Evolutionary conservation across 2,113 vertebrate genomes (phyloP).

Genomic region (Labeo rohita): DNA sequence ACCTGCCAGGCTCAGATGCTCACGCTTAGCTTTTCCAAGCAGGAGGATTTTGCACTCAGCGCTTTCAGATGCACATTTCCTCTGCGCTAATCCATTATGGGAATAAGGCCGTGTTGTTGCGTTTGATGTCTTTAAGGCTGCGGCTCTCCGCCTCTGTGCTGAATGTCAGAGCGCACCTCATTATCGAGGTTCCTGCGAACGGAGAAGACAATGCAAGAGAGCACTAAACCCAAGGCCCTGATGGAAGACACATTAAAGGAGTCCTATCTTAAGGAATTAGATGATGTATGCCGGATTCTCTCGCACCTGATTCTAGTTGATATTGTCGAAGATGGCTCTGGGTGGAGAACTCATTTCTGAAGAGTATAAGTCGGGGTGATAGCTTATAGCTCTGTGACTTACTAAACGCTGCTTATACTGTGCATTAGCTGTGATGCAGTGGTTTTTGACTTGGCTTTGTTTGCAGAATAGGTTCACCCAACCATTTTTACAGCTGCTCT

Average conservation of each 20-base stretch:
- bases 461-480: not conserved
- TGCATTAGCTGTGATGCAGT: not conserved
- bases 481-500: not conserved
- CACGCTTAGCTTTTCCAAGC: not conserved
- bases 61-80: conserved; percentile 42
- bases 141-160: conserved; percentile 31
- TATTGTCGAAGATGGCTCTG: conserved; percentile 15
- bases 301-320: conserved; percentile 12
- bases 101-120: conserved; percentile 28
- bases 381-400: not conserved
- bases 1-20: conserved; percentile 39
- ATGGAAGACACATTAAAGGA: conserved; percentile 43
- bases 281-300: not conserved
- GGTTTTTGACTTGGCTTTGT: not conserved
- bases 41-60: conserved; percentile 16
- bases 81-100: conserved; percentile 53
- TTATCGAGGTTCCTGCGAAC: conserved; percentile 40
- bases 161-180: conserved; percentile 54
- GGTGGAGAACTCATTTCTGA: conserved; percentile 27
- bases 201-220: not conserved
- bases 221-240: conserved; percentile 29
- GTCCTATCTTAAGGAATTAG: conserved; percentile 45
- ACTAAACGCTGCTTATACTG: not conserved
- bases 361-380: not conserved
- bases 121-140: conserved; percentile 54